Conservation (phyloP, 2,113 vertebrate species). For the Crotalus helleri region DNA sequence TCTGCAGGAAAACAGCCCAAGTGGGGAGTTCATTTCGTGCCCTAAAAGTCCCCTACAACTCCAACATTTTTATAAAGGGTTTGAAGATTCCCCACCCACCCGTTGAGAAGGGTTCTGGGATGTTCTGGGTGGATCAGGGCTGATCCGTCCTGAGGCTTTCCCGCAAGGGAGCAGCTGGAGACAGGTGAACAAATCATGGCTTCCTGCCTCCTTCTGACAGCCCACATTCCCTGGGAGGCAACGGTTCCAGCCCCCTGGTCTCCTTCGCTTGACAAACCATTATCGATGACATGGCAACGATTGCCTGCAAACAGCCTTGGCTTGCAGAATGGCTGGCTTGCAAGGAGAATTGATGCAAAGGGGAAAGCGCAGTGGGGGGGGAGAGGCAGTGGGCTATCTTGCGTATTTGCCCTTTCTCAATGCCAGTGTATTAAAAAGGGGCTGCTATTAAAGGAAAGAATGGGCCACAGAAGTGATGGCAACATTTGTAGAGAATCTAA, state of each 20-base stretch:
- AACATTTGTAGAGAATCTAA: not conserved
- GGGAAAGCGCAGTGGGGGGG: not conserved
- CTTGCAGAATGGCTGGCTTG: not conserved
- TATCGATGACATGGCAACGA: not conserved
- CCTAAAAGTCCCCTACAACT: not conserved
- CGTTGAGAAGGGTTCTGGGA: not conserved
- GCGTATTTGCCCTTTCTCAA: not conserved
- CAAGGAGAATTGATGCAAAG: not conserved
- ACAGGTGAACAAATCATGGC: not conserved
- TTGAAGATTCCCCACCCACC: not conserved
- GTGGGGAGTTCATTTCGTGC: not conserved
- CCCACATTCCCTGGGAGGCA: not conserved
- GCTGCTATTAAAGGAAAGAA: not conserved
- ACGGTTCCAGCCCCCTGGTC: not conserved
- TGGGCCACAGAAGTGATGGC: not conserved
- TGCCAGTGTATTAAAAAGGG: not conserved
- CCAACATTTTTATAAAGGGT: not conserved
- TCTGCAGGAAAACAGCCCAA: not conserved
- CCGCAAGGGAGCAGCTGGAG: not conserved
- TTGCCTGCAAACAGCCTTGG: too few species aligned
- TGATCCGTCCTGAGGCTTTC: not conserved
- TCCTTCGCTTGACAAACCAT: too few species aligned
- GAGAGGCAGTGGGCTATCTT: not conserved
- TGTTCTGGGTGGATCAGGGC: not conserved
- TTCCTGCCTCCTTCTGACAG: not conserved